These are phyloP conservation scores for Stomorhina lunata DNA, from an alignment of 2,888 invertebrate species.

Conservation along the genomic window DNA sequence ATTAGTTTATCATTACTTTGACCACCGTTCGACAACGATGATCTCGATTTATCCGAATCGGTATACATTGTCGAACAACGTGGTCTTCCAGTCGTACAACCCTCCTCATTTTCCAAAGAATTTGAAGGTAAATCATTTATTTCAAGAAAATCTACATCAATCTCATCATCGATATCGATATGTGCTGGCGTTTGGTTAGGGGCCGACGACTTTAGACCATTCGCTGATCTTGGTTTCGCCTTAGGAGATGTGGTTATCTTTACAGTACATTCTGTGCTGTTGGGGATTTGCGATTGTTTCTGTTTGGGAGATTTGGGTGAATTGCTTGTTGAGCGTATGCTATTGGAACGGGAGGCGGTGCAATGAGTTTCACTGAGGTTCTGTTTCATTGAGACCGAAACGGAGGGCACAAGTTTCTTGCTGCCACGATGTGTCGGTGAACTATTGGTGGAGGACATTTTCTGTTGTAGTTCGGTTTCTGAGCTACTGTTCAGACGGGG, in stretches of 20 bases:
- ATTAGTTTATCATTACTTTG: conserved; percentile 54
- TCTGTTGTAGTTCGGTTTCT: conserved; percentile 52
- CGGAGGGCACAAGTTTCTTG: conserved; percentile 72
- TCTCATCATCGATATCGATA: conserved; percentile 13
- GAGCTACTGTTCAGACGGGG: conserved; percentile 47
- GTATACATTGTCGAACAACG: conserved; percentile 75
- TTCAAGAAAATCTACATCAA: conserved; percentile 59
- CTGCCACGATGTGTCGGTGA: conserved; percentile 56
- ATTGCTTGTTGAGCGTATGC: conserved; percentile 52
- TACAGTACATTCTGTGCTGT: conserved; percentile 72
- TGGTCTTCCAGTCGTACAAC: conserved; percentile 64
- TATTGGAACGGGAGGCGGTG: conserved; percentile 68
- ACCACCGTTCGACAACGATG: conserved; percentile 34
- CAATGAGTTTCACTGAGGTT: conserved; percentile 77
- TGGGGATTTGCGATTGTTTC: conserved; percentile 36
- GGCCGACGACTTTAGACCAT: too few species aligned
- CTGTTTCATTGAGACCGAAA: conserved; percentile 77
- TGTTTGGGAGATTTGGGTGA: conserved; percentile 68
- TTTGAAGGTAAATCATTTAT: conserved; percentile 51
- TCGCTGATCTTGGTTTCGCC: conserved; percentile 22
- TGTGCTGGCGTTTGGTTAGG: not conserved
- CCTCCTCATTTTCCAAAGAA: conserved; percentile 54
- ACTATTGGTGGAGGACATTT: conserved; percentile 44
- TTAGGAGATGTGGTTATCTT: conserved; percentile 60
- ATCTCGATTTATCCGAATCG: conserved; percentile 61